phyloP scores from a whole-genome alignment of 30 jellyfish, hydroid and myxozoan genomes.

The Aurelia aurita complex sp. Pacific region DNA sequence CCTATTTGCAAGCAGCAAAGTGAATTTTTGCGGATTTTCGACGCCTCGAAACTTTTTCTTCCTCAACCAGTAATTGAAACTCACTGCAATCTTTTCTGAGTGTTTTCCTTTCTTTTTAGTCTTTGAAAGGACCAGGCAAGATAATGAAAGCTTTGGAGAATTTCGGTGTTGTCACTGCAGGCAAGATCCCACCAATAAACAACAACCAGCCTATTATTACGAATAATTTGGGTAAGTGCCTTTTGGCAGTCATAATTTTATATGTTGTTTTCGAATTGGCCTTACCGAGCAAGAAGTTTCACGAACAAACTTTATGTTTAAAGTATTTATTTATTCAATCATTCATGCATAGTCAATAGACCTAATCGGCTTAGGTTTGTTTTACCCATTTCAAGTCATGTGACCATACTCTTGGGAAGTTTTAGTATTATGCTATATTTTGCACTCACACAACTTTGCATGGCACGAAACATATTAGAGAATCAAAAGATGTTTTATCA shows the following conservation, averaged over 20 bases:
- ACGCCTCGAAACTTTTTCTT: no score
- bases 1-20: no score
- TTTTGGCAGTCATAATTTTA: not conserved
- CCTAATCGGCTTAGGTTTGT: no score
- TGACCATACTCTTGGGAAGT: no score
- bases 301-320: no score
- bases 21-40: no score
- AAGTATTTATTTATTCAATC: not conserved
- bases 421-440: no score
- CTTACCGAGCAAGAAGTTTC: not conserved
- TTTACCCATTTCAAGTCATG: no score
- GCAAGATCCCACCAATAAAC: slow-evolving; percentile 50
- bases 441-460: no score
- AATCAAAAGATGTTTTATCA: no score
- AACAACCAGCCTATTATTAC: slow-evolving; percentile 81
- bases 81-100: not conserved
- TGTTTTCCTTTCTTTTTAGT: slow-evolving; percentile 3
- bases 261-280: not conserved
- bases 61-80: not conserved
- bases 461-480: no score
- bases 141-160: slow-evolving; percentile 79
- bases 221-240: slow-evolving; percentile 65
- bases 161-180: slow-evolving; percentile 72
- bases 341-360: no score
- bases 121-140: slow-evolving; percentile 66